A percentile compares a stretch with the other conserved stretches of the same genome.
Evolutionary conservation across 2,888 invertebrate genomes (phyloP).

Genomic region (Heliconius cydno): DNA sequence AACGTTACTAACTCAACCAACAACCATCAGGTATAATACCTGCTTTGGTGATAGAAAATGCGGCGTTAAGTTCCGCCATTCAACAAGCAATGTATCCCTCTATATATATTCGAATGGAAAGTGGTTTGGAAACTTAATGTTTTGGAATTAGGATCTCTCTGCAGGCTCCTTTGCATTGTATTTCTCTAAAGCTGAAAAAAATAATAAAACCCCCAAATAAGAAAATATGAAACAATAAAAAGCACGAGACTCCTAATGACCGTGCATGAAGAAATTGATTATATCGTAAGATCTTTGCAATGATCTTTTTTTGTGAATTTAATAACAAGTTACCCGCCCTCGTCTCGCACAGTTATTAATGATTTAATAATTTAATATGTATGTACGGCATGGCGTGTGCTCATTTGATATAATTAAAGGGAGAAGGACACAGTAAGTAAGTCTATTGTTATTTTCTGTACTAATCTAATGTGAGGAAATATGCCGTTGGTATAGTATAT

Average conservation of each 20-base stretch:
- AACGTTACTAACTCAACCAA: too few relatives aligned
- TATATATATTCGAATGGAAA: too few relatives aligned
- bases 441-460: too few relatives aligned
- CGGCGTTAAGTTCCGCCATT: background rate
- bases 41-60: background rate
- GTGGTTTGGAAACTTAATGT: too few relatives aligned
- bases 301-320: slow-evolving; percentile 18
- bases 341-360: slow-evolving; percentile 3
- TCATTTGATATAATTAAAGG: background rate
- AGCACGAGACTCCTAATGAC: background rate
- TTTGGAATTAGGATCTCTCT: too few relatives aligned
- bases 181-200: background rate
- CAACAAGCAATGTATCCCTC: background rate
- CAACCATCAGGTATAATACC: too few relatives aligned
- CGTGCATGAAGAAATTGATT: slow-evolving; percentile 22
- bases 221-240: slow-evolving; percentile 3
- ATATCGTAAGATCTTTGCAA: slow-evolving; percentile 3
- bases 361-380: slow-evolving; percentile 7
- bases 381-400: background rate
- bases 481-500: too few relatives aligned
- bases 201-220: background rate
- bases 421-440: background rate
- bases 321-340: slow-evolving; percentile 9
- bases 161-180: too few relatives aligned
- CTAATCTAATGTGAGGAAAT: too few relatives aligned